A percentile compares a stretch with the other conserved stretches of the same genome.
phyloP scores from a whole-genome alignment of 2,888 invertebrate species.

The Disparrhopalites patrizii region DNA sequence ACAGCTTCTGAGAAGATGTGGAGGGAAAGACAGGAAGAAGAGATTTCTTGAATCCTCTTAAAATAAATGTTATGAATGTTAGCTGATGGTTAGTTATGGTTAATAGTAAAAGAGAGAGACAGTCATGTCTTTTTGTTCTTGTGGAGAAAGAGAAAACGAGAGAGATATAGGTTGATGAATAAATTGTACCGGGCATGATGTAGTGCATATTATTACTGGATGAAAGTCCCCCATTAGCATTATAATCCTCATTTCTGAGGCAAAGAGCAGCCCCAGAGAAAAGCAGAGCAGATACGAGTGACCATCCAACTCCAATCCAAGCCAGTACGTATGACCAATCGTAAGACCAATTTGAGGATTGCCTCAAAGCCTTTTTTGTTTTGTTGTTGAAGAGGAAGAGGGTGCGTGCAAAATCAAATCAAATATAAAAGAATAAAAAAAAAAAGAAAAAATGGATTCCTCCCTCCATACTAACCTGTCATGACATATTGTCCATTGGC shows the following conservation, averaged over 20 bases:
- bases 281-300: conserved; percentile 84
- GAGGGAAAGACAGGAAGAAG: no score
- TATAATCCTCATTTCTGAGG: conserved; percentile 70
- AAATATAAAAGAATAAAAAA: conserved; percentile 31
- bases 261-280: conserved; percentile 92
- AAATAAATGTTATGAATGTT: no score
- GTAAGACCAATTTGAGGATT: conserved; percentile 58
- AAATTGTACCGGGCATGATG: conserved; percentile 81
- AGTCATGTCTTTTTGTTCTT: conserved; percentile 5
- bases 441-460: conserved; percentile 23
- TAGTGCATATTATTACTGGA: conserved; percentile 84
- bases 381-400: background rate
- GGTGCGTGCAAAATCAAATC: conserved; percentile 20
- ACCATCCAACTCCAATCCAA: conserved; percentile 92
- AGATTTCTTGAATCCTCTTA: no score
- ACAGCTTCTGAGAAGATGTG: no score
- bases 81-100: no score
- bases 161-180: background rate
- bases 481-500: conserved; percentile 83
- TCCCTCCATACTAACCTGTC: conserved; percentile 64
- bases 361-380: conserved; percentile 35
- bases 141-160: background rate
- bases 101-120: no score
- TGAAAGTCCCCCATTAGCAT: conserved; percentile 84
- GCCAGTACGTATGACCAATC: conserved; percentile 97